These are phyloP conservation scores for Homalodisca vitripennis DNA, from an alignment of 1,140 invertebrate genomes.

Conservation along the genomic window DNA sequence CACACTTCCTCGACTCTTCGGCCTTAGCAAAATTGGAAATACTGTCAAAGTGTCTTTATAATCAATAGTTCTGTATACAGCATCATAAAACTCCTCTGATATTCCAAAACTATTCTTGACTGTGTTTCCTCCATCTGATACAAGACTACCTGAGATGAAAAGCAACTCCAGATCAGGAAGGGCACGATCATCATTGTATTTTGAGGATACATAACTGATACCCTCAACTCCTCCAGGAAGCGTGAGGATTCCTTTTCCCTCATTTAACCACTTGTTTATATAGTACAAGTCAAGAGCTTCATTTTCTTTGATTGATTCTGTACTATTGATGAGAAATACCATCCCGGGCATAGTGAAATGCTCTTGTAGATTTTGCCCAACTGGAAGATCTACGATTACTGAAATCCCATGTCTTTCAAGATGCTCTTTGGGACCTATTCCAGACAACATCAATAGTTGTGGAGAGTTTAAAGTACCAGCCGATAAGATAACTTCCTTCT, in stretches of 20 bases:
- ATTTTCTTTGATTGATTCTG: constrained; percentile 43
- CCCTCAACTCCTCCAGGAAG: constrained; percentile 55
- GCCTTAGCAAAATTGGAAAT: constrained; percentile 69
- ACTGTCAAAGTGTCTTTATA: constrained; percentile 62
- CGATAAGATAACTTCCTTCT: constrained; percentile 66
- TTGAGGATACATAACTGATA: constrained; percentile 52
- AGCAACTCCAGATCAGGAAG: constrained; percentile 78
- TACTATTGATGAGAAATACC: constrained; percentile 65
- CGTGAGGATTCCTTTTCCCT: constrained; percentile 50
- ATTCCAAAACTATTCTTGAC: constrained; percentile 56
- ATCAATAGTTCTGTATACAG: constrained; percentile 45
- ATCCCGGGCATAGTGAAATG: constrained; percentile 63
- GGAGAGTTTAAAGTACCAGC: constrained; percentile 68
- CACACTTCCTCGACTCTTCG: constrained; percentile 69
- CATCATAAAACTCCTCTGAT: constrained; percentile 57
- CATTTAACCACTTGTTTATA: constrained; percentile 37
- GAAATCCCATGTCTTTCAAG: constrained; percentile 65
- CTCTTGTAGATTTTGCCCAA: constrained; percentile 80
- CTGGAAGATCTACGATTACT: constrained; percentile 61
- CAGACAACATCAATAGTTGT: constrained; percentile 70
- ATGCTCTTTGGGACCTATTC: constrained; percentile 67
- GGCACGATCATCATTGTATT: constrained; percentile 47
- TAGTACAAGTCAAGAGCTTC: constrained; percentile 26
- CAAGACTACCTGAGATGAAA: constrained; percentile 66
- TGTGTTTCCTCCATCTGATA: constrained; percentile 68